A percentile compares a stretch with the other conserved stretches of the same genome.
Evolutionary conservation across 2,797 vertebrate genomes (phyloP).

Genomic region (Pampus argenteus): DNA sequence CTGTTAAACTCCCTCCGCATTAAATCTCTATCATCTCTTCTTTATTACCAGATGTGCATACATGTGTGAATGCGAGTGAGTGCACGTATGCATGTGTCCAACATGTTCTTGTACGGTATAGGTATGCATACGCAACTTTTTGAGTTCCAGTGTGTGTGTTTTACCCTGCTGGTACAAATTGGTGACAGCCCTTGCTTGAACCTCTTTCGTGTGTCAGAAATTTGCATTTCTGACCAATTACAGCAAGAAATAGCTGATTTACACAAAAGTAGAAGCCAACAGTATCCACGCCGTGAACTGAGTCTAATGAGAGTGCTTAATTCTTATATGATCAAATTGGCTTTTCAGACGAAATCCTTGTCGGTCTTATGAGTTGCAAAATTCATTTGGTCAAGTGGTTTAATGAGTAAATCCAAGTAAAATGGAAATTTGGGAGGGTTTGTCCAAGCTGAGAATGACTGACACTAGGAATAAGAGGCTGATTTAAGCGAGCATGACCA

Average conservation of each 20-base stretch:
- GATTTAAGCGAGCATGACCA: conserved; percentile 32
- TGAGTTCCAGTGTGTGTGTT: conserved; percentile 27
- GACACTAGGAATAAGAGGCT: conserved; percentile 24
- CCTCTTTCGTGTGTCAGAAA: conserved; percentile 28
- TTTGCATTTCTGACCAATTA: conserved; percentile 24
- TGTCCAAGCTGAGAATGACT: conserved; percentile 22
- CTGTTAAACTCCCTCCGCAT: conserved; percentile 46
- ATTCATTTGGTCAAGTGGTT: conserved; percentile 2
- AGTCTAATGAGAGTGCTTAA: conserved; percentile 25
- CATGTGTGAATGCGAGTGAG: conserved; percentile 52
- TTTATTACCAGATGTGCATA: conserved; percentile 55
- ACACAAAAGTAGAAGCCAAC: background rate
- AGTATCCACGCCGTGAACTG: conserved; percentile 4
- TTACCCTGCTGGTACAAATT: conserved; percentile 52
- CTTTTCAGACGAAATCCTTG: conserved; percentile 6
- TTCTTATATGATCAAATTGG: conserved; percentile 8
- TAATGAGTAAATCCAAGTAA: conserved; percentile 34
- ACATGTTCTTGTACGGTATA: background rate
- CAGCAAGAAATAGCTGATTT: conserved; percentile 12
- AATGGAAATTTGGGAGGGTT: background rate
- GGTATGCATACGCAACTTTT: conserved; percentile 30
- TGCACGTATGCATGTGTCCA: conserved; percentile 32
- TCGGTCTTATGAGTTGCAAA: conserved; percentile 32
- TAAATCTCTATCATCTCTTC: conserved; percentile 40
- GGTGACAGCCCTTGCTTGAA: conserved; percentile 43